phyloP scores from a whole-genome alignment of 2,113 vertebrate species.

The Panthera uncia region DNA sequence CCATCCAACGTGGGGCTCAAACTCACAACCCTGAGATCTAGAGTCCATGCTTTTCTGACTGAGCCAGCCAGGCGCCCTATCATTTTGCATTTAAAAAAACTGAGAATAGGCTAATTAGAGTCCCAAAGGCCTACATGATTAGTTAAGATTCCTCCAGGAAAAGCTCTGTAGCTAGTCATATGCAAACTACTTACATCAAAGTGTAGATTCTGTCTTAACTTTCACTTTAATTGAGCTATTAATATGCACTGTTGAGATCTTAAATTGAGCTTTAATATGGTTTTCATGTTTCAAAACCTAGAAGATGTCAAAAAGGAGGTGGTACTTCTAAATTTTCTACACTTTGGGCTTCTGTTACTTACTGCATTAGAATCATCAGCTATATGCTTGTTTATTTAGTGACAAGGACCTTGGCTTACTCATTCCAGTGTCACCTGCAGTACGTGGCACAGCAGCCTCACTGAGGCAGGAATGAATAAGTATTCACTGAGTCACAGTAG shows the following conservation, averaged over 20 bases:
- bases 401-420: background rate
- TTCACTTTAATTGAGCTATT: conserved; percentile 15
- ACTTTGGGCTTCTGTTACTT: background rate
- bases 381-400: conserved; percentile 21
- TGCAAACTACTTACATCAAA: conserved; percentile 22
- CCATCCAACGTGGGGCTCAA: too few relatives aligned
- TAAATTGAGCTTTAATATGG: background rate
- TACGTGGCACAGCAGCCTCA: background rate
- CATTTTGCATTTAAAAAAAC: conserved; percentile 41
- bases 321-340: background rate
- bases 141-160: conserved; percentile 11
- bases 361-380: background rate
- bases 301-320: background rate
- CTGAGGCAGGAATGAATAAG: background rate
- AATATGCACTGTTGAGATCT: conserved; percentile 24
- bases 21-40: background rate
- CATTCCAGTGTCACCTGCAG: background rate
- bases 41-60: background rate
- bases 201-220: conserved; percentile 28
- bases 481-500: background rate
- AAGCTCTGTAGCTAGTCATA: background rate
- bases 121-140: background rate
- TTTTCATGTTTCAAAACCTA: conserved; percentile 46
- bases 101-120: background rate
- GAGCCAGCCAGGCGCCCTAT: background rate